phyloP scores from a whole-genome alignment of 30 jellyfish, hydroid and myxozoan genomes.

The Hydra vulgaris region DNA sequence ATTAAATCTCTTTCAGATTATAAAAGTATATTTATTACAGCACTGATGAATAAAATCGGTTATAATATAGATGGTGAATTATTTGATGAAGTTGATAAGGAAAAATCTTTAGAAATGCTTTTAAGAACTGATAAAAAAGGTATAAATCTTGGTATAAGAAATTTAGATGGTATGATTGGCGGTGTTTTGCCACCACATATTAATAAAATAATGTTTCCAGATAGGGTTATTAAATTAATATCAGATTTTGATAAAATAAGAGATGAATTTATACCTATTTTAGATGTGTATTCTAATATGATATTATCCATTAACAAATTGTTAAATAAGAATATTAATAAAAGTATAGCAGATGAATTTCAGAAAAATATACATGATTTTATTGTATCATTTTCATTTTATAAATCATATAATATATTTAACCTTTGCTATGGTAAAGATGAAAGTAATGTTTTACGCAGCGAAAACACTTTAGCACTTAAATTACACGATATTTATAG shows the following conservation, averaged over 20 bases:
- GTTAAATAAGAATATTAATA: neutral
- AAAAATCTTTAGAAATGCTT: too few species aligned
- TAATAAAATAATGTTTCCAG: neutral
- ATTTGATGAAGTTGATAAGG: neutral
- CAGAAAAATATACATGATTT: neutral
- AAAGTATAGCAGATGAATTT: neutral
- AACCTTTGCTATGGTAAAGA: neutral
- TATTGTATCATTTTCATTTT: neutral
- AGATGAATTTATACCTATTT: neutral
- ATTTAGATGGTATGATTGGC: neutral
- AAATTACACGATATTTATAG: neutral
- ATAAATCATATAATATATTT: neutral
- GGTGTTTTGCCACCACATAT: neutral
- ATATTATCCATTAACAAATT: neutral
- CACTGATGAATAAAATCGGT: neutral
- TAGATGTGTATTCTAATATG: neutral
- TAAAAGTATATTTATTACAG: too few species aligned
- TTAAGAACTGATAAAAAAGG: too few species aligned
- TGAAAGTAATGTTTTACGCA: neutral
- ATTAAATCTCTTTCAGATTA: neutral
- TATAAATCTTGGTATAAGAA: too few species aligned
- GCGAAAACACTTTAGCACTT: neutral
- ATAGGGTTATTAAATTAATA: neutral
- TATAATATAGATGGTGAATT: neutral
- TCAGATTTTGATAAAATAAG: neutral